Conservation (phyloP, 2,888 invertebrate genomes). For the Drosophila multiciliata region DNA sequence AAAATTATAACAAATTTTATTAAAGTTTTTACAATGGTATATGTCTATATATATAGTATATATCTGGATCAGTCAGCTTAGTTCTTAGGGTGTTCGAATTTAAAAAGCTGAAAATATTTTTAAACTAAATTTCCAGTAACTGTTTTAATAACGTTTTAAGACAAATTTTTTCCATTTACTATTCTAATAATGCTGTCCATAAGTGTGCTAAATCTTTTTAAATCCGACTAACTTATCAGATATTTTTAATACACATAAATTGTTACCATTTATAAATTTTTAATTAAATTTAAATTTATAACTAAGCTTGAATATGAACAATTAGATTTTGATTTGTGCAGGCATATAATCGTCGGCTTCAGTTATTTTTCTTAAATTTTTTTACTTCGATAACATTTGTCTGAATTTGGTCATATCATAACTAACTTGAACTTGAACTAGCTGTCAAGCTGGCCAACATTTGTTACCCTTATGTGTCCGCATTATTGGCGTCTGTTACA, state of each 20-base stretch:
- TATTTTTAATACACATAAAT: neutral
- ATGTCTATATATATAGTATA: neutral
- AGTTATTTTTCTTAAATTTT: neutral
- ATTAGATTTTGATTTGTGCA: neutral
- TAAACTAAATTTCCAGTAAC: neutral
- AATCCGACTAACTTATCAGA: neutral
- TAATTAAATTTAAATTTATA: neutral
- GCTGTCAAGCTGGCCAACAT: constrained; percentile 41
- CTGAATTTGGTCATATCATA: constrained; percentile 51
- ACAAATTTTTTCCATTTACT: neutral
- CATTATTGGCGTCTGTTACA: constrained; percentile 60
- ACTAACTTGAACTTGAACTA: constrained; percentile 62
- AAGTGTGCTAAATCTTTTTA: neutral
- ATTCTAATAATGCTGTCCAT: neutral
- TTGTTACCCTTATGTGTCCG: constrained; percentile 14
- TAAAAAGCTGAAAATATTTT: too few relatives aligned
- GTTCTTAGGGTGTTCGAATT: too few relatives aligned
- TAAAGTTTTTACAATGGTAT: neutral
- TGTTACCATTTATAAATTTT: neutral
- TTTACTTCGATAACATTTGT: constrained; percentile 40
- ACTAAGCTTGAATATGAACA: neutral
- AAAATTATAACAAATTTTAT: neutral
- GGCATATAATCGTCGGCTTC: neutral
- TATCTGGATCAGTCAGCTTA: too few relatives aligned
- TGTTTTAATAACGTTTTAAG: neutral